A percentile compares a stretch with the other conserved stretches of the same genome.
Evolutionary conservation across 1,140 invertebrate genomes (phyloP).

Genomic region (Drosophila insularis): DNA sequence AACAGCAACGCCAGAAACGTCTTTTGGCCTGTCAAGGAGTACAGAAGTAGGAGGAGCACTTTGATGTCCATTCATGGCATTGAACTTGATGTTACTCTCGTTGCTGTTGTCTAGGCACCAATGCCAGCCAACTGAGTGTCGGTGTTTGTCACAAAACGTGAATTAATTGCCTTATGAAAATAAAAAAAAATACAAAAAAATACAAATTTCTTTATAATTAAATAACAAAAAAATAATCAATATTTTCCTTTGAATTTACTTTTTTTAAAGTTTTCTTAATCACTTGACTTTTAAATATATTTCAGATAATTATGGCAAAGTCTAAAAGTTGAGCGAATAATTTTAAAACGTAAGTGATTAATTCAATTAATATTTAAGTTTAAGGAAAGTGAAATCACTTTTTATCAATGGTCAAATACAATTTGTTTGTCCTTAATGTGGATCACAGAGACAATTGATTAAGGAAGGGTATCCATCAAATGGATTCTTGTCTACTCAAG

Average conservation of each 20-base stretch:
- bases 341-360: no score
- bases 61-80: slow-evolving; percentile 75
- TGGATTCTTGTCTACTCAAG: no score
- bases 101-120: slow-evolving; percentile 13
- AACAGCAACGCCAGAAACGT: slow-evolving; percentile 36
- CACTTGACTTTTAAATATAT: no score
- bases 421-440: no score
- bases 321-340: no score
- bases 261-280: no score
- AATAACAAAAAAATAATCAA: background rate
- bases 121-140: slow-evolving; percentile 36
- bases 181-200: background rate
- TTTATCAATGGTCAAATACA: no score
- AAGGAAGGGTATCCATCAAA: no score
- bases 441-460: no score
- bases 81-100: slow-evolving; percentile 61
- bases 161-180: slow-evolving; percentile 12
- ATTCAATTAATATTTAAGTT: no score
- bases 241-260: background rate
- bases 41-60: slow-evolving; percentile 22
- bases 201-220: slow-evolving; percentile 4
- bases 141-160: slow-evolving; percentile 18
- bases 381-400: no score
- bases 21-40: slow-evolving; percentile 30
- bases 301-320: no score